Evolutionary conservation across 2,797 vertebrate genomes (phyloP).

Genomic region (Cygnus olor): DNA sequence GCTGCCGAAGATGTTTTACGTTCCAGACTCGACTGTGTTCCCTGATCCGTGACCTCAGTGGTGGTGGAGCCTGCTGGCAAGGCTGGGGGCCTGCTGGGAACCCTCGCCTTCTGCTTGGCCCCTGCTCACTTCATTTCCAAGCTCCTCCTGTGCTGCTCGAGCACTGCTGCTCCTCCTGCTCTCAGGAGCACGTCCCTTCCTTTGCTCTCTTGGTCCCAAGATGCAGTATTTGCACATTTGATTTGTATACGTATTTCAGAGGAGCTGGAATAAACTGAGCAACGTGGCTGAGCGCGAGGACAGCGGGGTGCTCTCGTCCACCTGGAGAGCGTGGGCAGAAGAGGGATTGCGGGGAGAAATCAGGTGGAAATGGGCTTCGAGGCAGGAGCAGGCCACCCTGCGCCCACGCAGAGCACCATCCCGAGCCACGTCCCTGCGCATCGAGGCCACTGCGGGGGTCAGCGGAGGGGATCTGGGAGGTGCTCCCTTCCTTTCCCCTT

Average conservation of each 20-base stretch:
- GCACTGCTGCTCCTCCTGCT: constrained; percentile 49
- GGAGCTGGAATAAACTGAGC: constrained; percentile 59
- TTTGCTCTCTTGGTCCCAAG: constrained; percentile 2
- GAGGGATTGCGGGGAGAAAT: background rate
- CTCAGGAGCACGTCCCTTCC: background rate
- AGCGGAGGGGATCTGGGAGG: background rate
- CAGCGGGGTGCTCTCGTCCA: background rate
- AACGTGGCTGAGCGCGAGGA: background rate
- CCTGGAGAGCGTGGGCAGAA: background rate
- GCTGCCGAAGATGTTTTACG: constrained; percentile 22
- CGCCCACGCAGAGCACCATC: background rate
- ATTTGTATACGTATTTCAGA: constrained; percentile 40
- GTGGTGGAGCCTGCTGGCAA: background rate
- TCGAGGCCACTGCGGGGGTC: background rate
- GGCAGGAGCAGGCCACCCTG: background rate
- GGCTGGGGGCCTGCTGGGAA: background rate
- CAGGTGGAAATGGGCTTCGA: background rate
- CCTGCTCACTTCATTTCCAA: constrained; percentile 28
- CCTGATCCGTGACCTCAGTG: constrained; percentile 6
- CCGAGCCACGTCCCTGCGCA: background rate
- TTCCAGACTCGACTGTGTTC: constrained; percentile 3
- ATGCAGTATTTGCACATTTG: constrained; percentile 74
- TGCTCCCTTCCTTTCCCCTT: background rate
- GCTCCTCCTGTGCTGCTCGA: constrained; percentile 37
- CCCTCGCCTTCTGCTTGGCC: background rate